These are phyloP conservation scores for Nomada lathburiana DNA, from an alignment of 2,888 invertebrate species.

Conservation along the genomic window DNA sequence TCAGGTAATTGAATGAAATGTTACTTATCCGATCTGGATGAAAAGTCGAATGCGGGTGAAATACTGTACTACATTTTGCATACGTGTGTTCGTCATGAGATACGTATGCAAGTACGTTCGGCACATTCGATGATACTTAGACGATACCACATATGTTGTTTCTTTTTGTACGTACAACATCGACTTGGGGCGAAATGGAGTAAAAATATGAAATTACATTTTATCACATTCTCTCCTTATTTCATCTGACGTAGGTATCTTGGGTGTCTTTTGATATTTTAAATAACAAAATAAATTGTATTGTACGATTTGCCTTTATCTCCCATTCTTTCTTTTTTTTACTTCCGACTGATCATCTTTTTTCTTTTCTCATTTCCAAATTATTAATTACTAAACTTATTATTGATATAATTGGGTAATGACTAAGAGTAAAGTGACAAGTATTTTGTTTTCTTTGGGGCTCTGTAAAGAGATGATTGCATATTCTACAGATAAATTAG, in stretches of 20 bases:
- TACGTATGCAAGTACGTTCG: background rate
- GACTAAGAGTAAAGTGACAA: constrained; percentile 22
- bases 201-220: constrained; percentile 8
- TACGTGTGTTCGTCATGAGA: background rate
- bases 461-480: constrained; percentile 64
- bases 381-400: constrained; percentile 19
- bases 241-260: constrained; percentile 14
- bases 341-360: background rate
- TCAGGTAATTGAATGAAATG: constrained; percentile 11
- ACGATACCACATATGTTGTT: background rate
- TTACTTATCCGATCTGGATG: constrained; percentile 34
- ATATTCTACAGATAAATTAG: constrained; percentile 31
- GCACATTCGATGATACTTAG: background rate
- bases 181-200: too few species aligned
- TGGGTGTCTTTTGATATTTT: constrained; percentile 47
- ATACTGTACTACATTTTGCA: constrained; percentile 57
- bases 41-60: constrained; percentile 6
- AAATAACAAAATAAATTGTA: constrained; percentile 45
- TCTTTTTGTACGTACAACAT: background rate
- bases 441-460: constrained; percentile 55
- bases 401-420: constrained; percentile 6
- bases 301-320: constrained; percentile 4
- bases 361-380: background rate
- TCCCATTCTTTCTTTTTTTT: background rate
- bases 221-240: constrained; percentile 5